Evolutionary conservation across 2,888 invertebrate species (phyloP), one percentile per base, ranked within the genome.

Genomic region (Eledona agricola): DNA sequence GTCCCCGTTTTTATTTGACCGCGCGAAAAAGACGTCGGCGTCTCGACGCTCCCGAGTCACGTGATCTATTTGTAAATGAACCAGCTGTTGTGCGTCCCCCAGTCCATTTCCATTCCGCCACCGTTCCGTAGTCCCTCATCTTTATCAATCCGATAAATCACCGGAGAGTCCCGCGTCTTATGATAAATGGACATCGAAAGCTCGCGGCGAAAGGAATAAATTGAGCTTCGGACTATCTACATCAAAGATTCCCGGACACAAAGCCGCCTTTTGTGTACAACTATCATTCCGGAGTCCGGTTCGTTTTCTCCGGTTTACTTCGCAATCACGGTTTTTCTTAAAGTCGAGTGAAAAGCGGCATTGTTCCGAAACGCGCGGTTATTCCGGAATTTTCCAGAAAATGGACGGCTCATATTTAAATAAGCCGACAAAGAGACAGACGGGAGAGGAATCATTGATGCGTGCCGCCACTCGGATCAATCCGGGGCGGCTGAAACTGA

Each of bases 191-290:
- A 45, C 53, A 43, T 26, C 47, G 40, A 26, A 25, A 45, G 53
- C 47, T 49, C 26, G 54, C 50, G 54, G 49, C 54, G 43, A 54
- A 54, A 54, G 50, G 54, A 54, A 54, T 54, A 54, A 54, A 54
- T 54, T 54, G 54, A 43, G 54, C 49, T 17, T n/a, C 25, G 50
- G 54, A 42, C 50, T 49, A 54, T 49, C 49, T 50, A 49, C 49
- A 54, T 54, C 54, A 43, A 50, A 50, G 49, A 54, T 54, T 37
- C 51, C 25, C 20, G 17, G 43, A 35, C 45, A 43, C 45, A 61
- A 61, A 59, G 61, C 61, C 50, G 53, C 47, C 60, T 58, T 60
- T 60, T 60, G 58, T 60, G 49, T 37, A 47, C 51, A 32, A 58
- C 58, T 58, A 58, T 56, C 52, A 51, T 46, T 51, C 51, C 54